phyloP scores from a whole-genome alignment of 35 echinoderm and acorn worm species.

The Lytechinus pictus region DNA sequence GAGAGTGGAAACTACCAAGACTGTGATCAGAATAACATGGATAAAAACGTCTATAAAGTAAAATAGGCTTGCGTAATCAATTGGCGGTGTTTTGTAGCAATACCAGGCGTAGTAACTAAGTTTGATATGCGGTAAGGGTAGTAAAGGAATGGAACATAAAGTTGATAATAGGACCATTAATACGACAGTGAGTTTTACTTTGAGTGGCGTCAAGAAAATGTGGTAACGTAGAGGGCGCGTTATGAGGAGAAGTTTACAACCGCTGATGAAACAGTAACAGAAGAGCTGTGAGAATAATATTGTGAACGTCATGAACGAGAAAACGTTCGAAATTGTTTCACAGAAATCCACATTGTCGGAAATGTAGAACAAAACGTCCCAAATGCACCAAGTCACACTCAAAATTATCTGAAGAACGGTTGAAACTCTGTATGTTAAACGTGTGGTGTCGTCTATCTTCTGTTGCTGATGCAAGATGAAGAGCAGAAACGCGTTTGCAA shows the following conservation, averaged over 20 bases:
- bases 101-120: background rate
- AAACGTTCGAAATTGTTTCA: background rate
- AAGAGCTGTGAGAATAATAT: background rate
- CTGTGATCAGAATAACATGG: background rate
- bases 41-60: background rate
- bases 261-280: conserved; percentile 17
- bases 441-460: background rate
- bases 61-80: background rate
- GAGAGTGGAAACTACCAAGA: background rate
- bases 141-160: background rate
- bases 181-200: background rate
- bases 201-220: background rate
- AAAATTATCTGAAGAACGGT: background rate
- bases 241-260: background rate
- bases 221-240: background rate
- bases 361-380: background rate
- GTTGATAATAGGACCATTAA: background rate
- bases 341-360: background rate
- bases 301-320: background rate
- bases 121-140: background rate
- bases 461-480: background rate
- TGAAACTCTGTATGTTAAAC: background rate
- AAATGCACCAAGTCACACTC: background rate
- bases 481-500: background rate
- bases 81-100: background rate